phyloP scores from a whole-genome alignment of 2,797 vertebrate genomes.

The Anguilla marmorata region DNA sequence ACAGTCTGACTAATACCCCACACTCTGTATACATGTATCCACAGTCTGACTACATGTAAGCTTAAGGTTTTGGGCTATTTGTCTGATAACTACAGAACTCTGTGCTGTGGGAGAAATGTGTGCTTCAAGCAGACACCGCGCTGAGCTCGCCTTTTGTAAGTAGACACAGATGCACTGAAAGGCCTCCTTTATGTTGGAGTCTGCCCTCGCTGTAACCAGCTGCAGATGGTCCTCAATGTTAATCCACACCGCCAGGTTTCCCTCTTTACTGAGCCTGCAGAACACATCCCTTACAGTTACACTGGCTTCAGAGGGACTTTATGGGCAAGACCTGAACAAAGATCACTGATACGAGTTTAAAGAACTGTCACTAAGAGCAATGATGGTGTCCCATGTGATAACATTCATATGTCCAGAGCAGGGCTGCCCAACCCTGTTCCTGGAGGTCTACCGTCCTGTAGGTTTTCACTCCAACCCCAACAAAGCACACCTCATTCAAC shows the following conservation, averaged over 20 bases:
- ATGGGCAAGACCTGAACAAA: neutral
- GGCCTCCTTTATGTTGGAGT: conserved; percentile 60
- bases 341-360: neutral
- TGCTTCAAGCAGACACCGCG: neutral
- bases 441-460: no score
- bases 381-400: neutral
- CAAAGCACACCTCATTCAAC: no score
- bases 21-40: no score
- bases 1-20: no score
- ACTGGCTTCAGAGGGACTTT: neutral
- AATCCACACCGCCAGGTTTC: conserved; percentile 62
- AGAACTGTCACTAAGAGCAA: neutral
- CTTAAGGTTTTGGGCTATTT: neutral
- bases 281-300: neutral
- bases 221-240: conserved; percentile 72
- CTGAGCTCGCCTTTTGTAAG: conserved; percentile 45
- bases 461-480: no score
- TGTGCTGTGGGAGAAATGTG: neutral
- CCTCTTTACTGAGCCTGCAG: conserved; percentile 63
- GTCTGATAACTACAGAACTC: no score
- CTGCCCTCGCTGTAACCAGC: conserved; percentile 56
- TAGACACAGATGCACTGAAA: conserved; percentile 57
- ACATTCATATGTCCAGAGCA: no score
- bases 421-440: no score
- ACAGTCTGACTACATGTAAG: no score